Evolutionary conservation across 2,888 invertebrate genomes (phyloP).

Genomic region (Aradus depressus): DNA sequence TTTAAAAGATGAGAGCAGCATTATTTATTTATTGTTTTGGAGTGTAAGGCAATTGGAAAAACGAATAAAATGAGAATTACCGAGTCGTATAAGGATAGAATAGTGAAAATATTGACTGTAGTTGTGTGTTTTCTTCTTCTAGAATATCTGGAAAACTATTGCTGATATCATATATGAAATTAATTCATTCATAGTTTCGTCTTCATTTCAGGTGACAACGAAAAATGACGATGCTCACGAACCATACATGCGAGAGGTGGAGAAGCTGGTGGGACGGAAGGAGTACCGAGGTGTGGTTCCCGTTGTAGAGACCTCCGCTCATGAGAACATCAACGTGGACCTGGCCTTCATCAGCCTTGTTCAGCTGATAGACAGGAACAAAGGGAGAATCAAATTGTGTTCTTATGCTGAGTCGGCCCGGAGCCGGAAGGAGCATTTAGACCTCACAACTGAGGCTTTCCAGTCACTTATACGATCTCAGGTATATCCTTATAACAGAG

Average conservation of each 20-base stretch:
- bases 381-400: constrained; percentile 58
- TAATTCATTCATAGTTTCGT: too few relatives aligned
- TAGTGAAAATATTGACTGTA: too few relatives aligned
- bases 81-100: too few relatives aligned
- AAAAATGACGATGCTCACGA: constrained; percentile 92
- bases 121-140: too few relatives aligned
- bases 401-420: constrained; percentile 75
- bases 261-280: constrained; percentile 74
- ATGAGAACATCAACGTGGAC: constrained; percentile 93
- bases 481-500: constrained; percentile 6
- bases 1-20: too few relatives aligned
- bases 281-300: constrained; percentile 84
- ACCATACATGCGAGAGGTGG: constrained; percentile 76
- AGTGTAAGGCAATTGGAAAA: too few relatives aligned
- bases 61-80: too few relatives aligned
- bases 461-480: constrained; percentile 64
- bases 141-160: too few relatives aligned
- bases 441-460: constrained; percentile 82
- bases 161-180: too few relatives aligned
- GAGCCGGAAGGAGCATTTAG: constrained; percentile 74
- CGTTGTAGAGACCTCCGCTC: constrained; percentile 87
- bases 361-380: constrained; percentile 84
- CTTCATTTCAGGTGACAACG: constrained; percentile 76
- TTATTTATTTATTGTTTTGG: too few relatives aligned
- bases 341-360: constrained; percentile 80